Evolutionary conservation across 2,888 invertebrate species (phyloP), one percentile per base, ranked within the genome.

Genomic region (Apodemia mormo): DNA sequence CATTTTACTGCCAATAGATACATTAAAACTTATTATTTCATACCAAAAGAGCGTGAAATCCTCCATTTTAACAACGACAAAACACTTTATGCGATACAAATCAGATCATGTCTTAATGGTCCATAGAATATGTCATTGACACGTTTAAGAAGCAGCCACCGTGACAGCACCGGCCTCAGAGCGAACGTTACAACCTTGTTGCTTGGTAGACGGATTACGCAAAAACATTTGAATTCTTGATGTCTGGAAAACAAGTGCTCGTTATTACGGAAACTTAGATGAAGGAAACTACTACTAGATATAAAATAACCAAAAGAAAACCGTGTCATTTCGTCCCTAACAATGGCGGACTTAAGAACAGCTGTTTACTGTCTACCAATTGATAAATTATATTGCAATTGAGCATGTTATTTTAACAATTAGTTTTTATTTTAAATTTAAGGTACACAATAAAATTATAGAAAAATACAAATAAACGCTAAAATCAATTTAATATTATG

Each of bases 51-150:
- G 49, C 49, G 4, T 14, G 12, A 49, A 49, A 49, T 49, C 14
- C 49, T 49, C 14, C 49, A 49, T 49, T 49, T 49, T 14, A 49
- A 12, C 5, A 14, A 14, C 49, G 49, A 49, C 49, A 49, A 49
- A 49, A 49, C 49, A 49, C 49, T 49, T 49, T 49, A 49, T n/a
- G 49, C 49, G 49, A 49, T 49, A 49, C 6, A 61, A 61, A 61
- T 30, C 61, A 30, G 61, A 61, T 61, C 61, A 30, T 12, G 33
- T 30, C 30, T 61, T 61, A 61, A 61, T 61, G 61, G 61, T 61
- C 61, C 61, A 61, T 61, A 61, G 61, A 33, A 33, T 68, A 68
- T 68, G 68, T 68, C 61, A 68, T 68, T 68, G 58, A 64, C 68
- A 68, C 61, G 68, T 58, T n/a, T 64, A 45, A 64, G 45, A 45